Evolutionary conservation across 2,113 vertebrate genomes (phyloP).

Genomic region (Oryzias celebensis): DNA sequence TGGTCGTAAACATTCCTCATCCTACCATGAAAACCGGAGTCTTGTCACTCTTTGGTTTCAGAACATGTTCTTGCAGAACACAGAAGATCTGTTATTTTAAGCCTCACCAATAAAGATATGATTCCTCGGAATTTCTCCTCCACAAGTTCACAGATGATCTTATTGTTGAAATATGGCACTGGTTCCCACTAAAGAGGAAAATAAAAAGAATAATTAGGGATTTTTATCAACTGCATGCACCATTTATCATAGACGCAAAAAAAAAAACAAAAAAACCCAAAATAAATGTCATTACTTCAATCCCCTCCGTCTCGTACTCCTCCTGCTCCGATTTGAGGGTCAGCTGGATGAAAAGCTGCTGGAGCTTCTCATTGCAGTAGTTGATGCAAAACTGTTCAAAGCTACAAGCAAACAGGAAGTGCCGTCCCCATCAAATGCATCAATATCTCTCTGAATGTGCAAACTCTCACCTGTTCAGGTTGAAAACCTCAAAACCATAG

Average conservation of each 20-base stretch:
- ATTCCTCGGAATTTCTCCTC: constrained; percentile 96
- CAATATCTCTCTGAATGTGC: neutral
- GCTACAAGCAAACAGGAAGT: constrained; percentile 65
- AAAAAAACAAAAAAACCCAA: neutral
- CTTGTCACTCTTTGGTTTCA: neutral
- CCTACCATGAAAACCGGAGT: constrained; percentile 66
- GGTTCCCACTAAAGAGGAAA: constrained; percentile 86
- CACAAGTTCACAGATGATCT: constrained; percentile 94
- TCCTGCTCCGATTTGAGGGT: constrained; percentile 95
- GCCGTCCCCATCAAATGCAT: neutral
- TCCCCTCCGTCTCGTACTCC: constrained; percentile 91
- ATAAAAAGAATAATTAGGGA: no score
- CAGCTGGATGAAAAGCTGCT: constrained; percentile 94
- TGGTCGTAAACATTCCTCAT: constrained; percentile 93
- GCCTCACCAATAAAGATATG: constrained; percentile 89
- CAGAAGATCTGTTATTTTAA: neutral
- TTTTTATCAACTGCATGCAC: neutral
- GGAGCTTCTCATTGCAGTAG: constrained; percentile 98
- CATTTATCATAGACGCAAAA: neutral
- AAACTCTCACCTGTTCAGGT: constrained; percentile 86
- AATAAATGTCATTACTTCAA: constrained; percentile 80
- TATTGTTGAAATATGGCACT: constrained; percentile 96
- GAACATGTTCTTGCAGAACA: no score
- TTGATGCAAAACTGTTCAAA: constrained; percentile 99
- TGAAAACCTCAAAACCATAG: constrained; percentile 96